Evolutionary conservation across 2,888 invertebrate species (phyloP).

Genomic region (Lasioglossum calceatum): DNA sequence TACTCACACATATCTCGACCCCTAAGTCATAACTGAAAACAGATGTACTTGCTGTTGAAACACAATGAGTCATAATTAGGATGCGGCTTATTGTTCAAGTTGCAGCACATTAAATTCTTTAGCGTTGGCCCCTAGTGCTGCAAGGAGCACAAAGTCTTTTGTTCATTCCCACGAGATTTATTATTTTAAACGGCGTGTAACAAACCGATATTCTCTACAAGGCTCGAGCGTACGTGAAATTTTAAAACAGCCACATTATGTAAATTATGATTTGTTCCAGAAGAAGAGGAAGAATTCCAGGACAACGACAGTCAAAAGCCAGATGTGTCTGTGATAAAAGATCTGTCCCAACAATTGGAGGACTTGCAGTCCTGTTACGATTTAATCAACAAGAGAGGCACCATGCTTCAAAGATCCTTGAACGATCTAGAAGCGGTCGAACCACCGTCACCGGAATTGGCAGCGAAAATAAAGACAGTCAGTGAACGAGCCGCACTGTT

Average conservation of each 20-base stretch:
- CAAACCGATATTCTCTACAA: background rate
- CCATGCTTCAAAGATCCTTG: constrained; percentile 92
- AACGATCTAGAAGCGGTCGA: constrained; percentile 90
- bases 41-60: background rate
- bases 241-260: constrained; percentile 32
- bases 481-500: constrained; percentile 98
- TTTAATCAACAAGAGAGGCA: constrained; percentile 94
- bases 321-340: constrained; percentile 88
- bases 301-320: constrained; percentile 83
- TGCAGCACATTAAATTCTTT: background rate
- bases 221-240: background rate
- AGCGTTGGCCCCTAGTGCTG: background rate
- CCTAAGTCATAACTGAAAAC: constrained; percentile 13
- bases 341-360: constrained; percentile 92
- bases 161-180: background rate
- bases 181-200: background rate
- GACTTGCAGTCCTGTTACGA: constrained; percentile 97
- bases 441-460: constrained; percentile 86
- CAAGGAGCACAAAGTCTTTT: background rate
- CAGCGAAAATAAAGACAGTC: constrained; percentile 93
- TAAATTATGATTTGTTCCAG: constrained; percentile 75
- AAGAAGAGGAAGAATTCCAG: constrained; percentile 84
- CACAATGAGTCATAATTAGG: constrained; percentile 3
- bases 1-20: no score
- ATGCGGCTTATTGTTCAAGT: background rate